Percentiles rank a stretch among this genome's conserved stretches.
Conservation (phyloP, 2,888 invertebrate species). For the Amphipoea oculea region DNA sequence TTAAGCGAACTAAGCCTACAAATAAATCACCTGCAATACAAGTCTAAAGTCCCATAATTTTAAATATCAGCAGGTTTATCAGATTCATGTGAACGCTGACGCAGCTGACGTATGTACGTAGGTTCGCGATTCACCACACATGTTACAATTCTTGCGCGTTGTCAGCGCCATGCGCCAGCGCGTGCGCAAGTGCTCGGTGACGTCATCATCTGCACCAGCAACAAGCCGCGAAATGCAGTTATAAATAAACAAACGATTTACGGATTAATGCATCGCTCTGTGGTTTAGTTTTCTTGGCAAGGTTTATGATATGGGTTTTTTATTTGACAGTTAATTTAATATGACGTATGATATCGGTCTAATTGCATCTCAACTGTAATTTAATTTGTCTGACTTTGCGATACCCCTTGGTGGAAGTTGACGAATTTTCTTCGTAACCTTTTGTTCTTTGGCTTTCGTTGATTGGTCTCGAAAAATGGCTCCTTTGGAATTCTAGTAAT, state of each 20-base stretch:
- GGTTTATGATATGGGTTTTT: constrained; percentile 15
- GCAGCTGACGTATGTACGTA: constrained; percentile 25
- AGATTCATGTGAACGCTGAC: constrained; percentile 24
- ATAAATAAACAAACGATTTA: constrained; percentile 57
- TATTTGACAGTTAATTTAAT: constrained; percentile 23
- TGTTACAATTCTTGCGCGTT: constrained; percentile 42
- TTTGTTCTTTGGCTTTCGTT: neutral
- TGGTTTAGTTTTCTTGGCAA: constrained; percentile 30
- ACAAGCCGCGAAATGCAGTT: constrained; percentile 39
- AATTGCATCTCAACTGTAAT: neutral
- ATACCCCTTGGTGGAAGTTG: neutral
- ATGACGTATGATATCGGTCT: neutral
- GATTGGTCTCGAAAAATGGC: neutral
- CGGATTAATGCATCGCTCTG: constrained; percentile 34
- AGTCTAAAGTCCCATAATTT: constrained; percentile 22
- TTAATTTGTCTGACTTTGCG: neutral
- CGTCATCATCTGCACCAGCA: constrained; percentile 48
- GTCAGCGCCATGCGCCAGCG: constrained; percentile 45
- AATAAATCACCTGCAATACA: constrained; percentile 15
- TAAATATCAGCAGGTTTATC: constrained; percentile 7
- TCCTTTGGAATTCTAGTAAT: neutral
- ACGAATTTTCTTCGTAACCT: neutral
- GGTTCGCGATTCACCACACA: constrained; percentile 39
- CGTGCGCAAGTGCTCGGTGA: constrained; percentile 50
- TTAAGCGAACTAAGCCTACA: neutral